phyloP scores from a whole-genome alignment of 2,888 invertebrate species.

The Hypercompe scribonia region DNA sequence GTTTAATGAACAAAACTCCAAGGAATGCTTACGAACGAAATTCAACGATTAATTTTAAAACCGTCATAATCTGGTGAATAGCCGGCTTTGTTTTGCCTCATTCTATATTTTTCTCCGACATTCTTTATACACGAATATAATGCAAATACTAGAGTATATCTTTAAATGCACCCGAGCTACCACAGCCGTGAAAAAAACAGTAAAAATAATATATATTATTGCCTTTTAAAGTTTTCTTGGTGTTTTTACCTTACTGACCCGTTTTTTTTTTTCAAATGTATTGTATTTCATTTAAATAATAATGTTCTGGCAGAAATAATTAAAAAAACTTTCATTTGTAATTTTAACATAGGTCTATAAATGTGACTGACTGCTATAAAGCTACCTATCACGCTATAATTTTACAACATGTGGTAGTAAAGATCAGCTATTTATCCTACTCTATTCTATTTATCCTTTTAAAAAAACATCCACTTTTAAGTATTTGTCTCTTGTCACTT shows the following conservation, averaged over 20 bases:
- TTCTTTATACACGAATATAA: slow-evolving; percentile 67
- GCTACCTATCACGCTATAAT: too few species aligned
- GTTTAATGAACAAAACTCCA: slow-evolving; percentile 22
- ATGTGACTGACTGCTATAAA: too few species aligned
- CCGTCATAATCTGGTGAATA: slow-evolving; percentile 54
- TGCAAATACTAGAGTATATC: slow-evolving; percentile 73
- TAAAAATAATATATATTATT: slow-evolving; percentile 62
- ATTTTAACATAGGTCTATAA: too few species aligned
- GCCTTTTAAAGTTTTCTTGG: slow-evolving; percentile 58
- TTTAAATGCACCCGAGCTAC: slow-evolving; percentile 69
- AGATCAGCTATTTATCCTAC: too few species aligned
- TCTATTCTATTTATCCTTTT: too few species aligned
- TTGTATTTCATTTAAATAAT: not conserved
- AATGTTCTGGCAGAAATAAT: too few species aligned
- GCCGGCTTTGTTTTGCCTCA: slow-evolving; percentile 47
- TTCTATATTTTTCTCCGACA: slow-evolving; percentile 58
- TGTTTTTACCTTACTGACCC: slow-evolving; percentile 38
- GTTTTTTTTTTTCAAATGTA: slow-evolving; percentile 32
- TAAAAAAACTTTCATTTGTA: too few species aligned
- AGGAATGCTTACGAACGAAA: slow-evolving; percentile 25
- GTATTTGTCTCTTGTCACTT: too few species aligned
- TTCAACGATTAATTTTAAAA: slow-evolving; percentile 48
- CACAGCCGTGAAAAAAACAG: slow-evolving; percentile 50
- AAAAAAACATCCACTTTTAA: too few species aligned
- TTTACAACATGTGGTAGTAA: too few species aligned